These are phyloP conservation scores for Rhincodon typus DNA, from an alignment of 2,797 vertebrate species.

Conservation along the genomic window DNA sequence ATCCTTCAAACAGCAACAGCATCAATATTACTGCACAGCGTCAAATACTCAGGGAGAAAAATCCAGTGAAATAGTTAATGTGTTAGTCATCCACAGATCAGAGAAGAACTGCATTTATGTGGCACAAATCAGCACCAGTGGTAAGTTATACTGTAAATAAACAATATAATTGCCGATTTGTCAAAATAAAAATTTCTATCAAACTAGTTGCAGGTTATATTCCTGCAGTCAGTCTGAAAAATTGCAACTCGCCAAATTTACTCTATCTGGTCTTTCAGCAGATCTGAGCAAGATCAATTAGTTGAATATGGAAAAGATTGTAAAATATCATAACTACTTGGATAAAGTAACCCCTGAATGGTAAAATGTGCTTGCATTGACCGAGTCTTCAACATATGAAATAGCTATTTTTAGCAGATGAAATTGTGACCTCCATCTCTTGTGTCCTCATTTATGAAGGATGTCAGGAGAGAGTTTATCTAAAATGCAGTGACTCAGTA, in stretches of 20 bases:
- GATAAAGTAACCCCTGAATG: background rate
- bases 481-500: background rate
- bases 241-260: too few species aligned
- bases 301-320: background rate
- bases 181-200: too few species aligned
- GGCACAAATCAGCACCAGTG: background rate
- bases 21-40: conserved; percentile 20
- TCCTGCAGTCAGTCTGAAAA: too few species aligned
- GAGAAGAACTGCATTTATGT: background rate
- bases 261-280: too few species aligned
- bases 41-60: background rate
- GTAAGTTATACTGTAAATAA: background rate
- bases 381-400: background rate
- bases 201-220: too few species aligned
- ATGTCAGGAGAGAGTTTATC: background rate
- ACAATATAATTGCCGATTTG: too few species aligned
- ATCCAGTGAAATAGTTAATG: background rate
- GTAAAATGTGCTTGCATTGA: background rate
- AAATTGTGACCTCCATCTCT: background rate
- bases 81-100: background rate
- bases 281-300: background rate
- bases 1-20: background rate
- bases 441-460: too few species aligned
- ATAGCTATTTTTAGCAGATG: background rate
- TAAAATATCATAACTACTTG: background rate